A percentile compares a stretch with the other conserved stretches of the same genome.
These are phyloP conservation scores for Pseudolaguvia tuberculata DNA, from an alignment of 2,113 vertebrate genomes.

Conservation along the genomic window DNA sequence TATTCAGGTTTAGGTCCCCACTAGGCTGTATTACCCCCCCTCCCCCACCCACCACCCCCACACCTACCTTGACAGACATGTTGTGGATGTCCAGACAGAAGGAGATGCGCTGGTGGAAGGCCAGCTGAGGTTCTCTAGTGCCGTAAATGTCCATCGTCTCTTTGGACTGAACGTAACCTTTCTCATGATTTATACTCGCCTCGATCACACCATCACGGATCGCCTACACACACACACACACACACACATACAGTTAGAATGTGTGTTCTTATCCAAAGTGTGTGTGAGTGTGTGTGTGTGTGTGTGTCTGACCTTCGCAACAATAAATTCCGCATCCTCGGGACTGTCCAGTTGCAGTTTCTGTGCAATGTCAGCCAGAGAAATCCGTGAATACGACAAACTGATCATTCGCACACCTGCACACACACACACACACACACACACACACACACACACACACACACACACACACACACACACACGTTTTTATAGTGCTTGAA, in stretches of 20 bases:
- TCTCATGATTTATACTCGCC: slow-evolving; percentile 97
- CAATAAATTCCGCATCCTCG: too few relatives aligned
- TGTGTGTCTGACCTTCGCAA: slow-evolving; percentile 3
- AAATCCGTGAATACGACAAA: too few relatives aligned
- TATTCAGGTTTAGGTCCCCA: too few relatives aligned
- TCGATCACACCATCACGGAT: slow-evolving; percentile 76
- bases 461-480: not conserved
- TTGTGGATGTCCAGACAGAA: slow-evolving; percentile 99
- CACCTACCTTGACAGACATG: slow-evolving; percentile 93
- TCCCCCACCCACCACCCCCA: too few relatives aligned
- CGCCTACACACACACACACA: too few relatives aligned
- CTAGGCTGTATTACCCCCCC: too few relatives aligned
- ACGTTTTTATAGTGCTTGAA: not conserved
- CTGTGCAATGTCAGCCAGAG: too few relatives aligned
- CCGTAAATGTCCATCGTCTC: slow-evolving; percentile 97
- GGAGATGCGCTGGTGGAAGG: slow-evolving; percentile 96
- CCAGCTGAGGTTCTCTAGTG: slow-evolving; percentile 92
- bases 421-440: not conserved
- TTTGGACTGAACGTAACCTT: slow-evolving; percentile 95
- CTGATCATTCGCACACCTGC: not conserved
- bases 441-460: not conserved
- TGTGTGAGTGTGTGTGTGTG: not conserved
- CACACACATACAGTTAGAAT: not conserved
- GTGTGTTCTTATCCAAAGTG: not conserved
- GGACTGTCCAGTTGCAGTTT: not conserved